Evolutionary conservation across 1,140 invertebrate genomes (phyloP).

Genomic region (Zaprionus tsacasi): DNA sequence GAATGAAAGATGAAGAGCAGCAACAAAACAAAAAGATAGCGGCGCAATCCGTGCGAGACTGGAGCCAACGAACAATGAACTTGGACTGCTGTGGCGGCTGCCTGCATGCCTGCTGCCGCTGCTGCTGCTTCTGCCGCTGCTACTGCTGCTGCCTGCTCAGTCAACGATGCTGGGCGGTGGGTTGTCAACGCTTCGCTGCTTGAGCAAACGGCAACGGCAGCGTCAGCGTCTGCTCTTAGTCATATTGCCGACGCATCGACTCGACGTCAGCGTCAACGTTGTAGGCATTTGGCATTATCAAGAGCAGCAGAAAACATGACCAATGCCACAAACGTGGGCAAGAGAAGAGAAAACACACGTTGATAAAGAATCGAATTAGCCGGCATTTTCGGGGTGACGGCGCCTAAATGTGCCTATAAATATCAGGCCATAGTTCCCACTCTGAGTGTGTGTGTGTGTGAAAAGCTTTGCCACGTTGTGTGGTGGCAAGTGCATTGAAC

Average conservation of each 20-base stretch:
- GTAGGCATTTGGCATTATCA: slow-evolving; percentile 71
- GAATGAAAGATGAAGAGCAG: slow-evolving; percentile 24
- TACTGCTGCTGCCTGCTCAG: slow-evolving; percentile 5
- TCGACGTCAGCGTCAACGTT: slow-evolving; percentile 37
- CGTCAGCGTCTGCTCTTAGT: slow-evolving; percentile 52
- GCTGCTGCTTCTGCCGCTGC: background rate
- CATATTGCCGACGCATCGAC: slow-evolving; percentile 27
- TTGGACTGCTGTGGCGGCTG: slow-evolving; percentile 67
- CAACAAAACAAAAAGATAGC: slow-evolving; percentile 44
- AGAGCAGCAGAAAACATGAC: slow-evolving; percentile 56
- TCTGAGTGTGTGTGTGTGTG: slow-evolving; percentile 52
- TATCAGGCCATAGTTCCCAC: slow-evolving; percentile 46
- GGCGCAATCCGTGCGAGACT: slow-evolving; percentile 48
- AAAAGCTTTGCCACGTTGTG: slow-evolving; percentile 60
- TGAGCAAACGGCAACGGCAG: background rate
- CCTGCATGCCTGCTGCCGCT: slow-evolving; percentile 7
- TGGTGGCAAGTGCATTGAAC: slow-evolving; percentile 72
- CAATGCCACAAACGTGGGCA: slow-evolving; percentile 51
- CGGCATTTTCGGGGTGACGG: slow-evolving; percentile 54
- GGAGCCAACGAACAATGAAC: slow-evolving; percentile 75
- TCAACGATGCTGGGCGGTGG: slow-evolving; percentile 40
- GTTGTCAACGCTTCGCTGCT: slow-evolving; percentile 71
- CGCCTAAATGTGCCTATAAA: slow-evolving; percentile 63
- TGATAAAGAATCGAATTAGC: slow-evolving; percentile 70
- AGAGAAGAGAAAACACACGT: slow-evolving; percentile 29